Percentiles rank a stretch among this genome's conserved stretches.
Evolutionary conservation across 2,113 vertebrate species (phyloP).

Genomic region (Sisor rabdophorus): DNA sequence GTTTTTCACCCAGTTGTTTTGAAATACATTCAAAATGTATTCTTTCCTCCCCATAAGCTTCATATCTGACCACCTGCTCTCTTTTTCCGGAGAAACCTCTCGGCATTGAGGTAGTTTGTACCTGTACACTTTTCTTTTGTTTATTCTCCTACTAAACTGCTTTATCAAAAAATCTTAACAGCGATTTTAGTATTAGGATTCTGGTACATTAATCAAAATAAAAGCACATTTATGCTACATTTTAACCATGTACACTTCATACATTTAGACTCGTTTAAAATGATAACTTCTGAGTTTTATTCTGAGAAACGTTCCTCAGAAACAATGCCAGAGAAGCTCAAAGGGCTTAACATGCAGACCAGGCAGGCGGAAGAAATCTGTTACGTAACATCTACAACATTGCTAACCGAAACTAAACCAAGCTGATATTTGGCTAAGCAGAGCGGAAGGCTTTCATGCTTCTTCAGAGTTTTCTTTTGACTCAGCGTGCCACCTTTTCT

Average conservation of each 20-base stretch:
- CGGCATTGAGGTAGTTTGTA: background rate
- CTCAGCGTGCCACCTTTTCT: background rate
- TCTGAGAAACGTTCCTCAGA: background rate
- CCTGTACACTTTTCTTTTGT: background rate
- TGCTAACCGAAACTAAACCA: background rate
- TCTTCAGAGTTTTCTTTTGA: background rate
- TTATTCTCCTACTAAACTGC: too few species aligned
- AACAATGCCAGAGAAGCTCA: background rate
- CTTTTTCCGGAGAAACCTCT: background rate
- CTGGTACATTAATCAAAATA: too few species aligned
- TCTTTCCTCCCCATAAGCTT: background rate
- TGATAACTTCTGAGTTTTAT: background rate
- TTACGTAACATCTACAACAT: background rate
- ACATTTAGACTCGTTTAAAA: background rate
- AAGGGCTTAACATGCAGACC: background rate
- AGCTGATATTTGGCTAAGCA: background rate
- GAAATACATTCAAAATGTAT: background rate
- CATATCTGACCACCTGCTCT: conserved; percentile 21
- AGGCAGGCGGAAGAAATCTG: background rate
- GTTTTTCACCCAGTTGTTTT: background rate
- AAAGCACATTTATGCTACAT: background rate
- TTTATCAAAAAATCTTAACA: background rate
- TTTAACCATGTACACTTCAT: background rate
- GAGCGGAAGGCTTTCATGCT: background rate
- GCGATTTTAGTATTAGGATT: background rate